A percentile compares a stretch with the other conserved stretches of the same genome.
phyloP scores from a whole-genome alignment of 1,140 invertebrate genomes.

The Cephus cinctus region DNA sequence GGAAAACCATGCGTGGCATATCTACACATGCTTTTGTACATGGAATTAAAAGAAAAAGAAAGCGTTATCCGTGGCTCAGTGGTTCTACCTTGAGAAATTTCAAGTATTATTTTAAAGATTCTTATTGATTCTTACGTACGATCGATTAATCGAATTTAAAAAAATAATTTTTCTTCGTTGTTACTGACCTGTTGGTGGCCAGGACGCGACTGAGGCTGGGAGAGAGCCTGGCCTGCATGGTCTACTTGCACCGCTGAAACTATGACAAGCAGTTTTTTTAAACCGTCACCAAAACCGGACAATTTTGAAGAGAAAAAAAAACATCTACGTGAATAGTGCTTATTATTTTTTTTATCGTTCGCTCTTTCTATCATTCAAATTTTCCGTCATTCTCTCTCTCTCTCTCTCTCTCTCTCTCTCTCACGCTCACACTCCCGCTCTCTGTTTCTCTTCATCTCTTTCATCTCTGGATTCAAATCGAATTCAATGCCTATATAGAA shows the following conservation, averaged over 20 bases:
- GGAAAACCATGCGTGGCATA: too few species aligned
- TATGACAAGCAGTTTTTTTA: constrained; percentile 53
- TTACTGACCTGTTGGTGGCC: constrained; percentile 56
- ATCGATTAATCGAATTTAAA: too few species aligned
- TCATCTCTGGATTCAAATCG: background rate
- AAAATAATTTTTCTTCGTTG: constrained; percentile 44
- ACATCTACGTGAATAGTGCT: too few species aligned
- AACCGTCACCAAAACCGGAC: constrained; percentile 27
- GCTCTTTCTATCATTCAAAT: background rate
- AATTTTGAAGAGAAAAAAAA: background rate
- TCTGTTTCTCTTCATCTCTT: background rate
- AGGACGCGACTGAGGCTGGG: constrained; percentile 55
- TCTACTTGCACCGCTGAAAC: constrained; percentile 56
- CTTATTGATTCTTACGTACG: too few species aligned
- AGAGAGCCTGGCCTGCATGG: constrained; percentile 55
- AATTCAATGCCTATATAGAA: too few species aligned
- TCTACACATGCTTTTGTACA: too few species aligned
- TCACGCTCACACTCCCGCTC: background rate
- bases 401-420: too few species aligned
- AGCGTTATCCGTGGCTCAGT: too few species aligned
- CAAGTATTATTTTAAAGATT: too few species aligned
- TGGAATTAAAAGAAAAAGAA: too few species aligned
- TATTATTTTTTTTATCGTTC: background rate
- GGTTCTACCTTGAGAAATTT: too few species aligned
- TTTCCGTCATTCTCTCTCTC: background rate